These are phyloP conservation scores for Cassiopea andromeda DNA, from an alignment of 30 jellyfish, hydroid and myxozoan genomes.

Conservation along the genomic window DNA sequence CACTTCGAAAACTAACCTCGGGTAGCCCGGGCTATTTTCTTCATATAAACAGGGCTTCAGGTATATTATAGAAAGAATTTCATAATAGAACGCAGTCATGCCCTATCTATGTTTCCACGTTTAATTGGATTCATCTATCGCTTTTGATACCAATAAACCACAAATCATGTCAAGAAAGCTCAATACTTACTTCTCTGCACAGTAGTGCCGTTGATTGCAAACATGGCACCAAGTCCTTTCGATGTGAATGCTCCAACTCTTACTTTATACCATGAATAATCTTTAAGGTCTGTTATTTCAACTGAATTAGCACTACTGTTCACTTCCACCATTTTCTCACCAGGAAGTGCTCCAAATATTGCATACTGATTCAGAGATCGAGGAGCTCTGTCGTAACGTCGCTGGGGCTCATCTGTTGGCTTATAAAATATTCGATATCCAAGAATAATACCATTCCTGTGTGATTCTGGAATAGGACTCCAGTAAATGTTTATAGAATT, in stretches of 20 bases:
- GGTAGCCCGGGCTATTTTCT: too few relatives aligned
- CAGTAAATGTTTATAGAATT: conserved; percentile 49
- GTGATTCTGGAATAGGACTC: conserved; percentile 67
- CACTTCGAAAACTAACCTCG: too few relatives aligned
- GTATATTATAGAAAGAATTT: too few relatives aligned
- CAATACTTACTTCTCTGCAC: conserved; percentile 35
- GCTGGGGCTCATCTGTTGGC: conserved; percentile 47
- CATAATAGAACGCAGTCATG: too few relatives aligned
- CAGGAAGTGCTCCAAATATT: conserved; percentile 54
- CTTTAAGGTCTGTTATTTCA: conserved; percentile 25
- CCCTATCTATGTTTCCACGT: too few relatives aligned
- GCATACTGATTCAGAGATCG: conserved; percentile 63
- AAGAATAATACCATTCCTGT: conserved; percentile 48
- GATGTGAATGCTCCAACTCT: conserved; percentile 67
- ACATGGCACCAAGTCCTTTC: conserved; percentile 46
- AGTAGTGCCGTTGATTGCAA: conserved; percentile 46
- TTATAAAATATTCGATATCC: conserved; percentile 57
- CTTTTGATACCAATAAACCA: too few relatives aligned
- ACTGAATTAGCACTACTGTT: conserved; percentile 13
- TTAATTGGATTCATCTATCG: too few relatives aligned
- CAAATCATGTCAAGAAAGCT: not conserved
- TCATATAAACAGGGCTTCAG: too few relatives aligned
- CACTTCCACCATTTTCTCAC: conserved; percentile 61
- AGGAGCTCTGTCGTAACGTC: conserved; percentile 57
- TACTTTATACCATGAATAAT: conserved; percentile 53